Conservation (phyloP, 1,140 invertebrate genomes). For the Antheraea pernyi region DNA sequence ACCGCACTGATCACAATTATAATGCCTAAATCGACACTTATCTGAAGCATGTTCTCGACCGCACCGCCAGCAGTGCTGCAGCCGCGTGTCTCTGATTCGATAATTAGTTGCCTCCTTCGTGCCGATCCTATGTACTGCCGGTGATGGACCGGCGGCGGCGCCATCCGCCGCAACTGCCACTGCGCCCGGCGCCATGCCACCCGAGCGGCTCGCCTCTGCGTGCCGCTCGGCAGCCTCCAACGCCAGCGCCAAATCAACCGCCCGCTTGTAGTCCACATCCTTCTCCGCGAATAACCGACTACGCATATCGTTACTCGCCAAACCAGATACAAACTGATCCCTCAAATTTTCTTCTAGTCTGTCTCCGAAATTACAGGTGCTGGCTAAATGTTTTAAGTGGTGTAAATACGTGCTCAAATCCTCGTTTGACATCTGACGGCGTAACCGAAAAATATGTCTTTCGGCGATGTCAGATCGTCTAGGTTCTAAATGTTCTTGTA, state of each 20-base stretch:
- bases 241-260: conserved; percentile 4
- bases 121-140: not conserved
- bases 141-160: too few relatives aligned
- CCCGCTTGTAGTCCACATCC: conserved; percentile 3
- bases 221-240: conserved; percentile 7
- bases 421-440: not conserved
- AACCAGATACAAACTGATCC: conserved; percentile 1
- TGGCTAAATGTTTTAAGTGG: not conserved
- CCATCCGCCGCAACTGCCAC: not conserved
- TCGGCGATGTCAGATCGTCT: too few relatives aligned
- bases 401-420: not conserved
- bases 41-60: not conserved
- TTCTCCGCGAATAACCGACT: conserved; percentile 11
- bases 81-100: not conserved
- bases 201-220: not conserved
- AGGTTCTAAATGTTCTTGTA: not conserved
- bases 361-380: not conserved
- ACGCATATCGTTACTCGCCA: conserved; percentile 7
- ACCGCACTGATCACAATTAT: conserved; percentile 4
- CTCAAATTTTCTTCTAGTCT: conserved; percentile 3
- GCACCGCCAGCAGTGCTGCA: not conserved
- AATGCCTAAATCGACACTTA: not conserved
- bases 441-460: too few relatives aligned
- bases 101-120: not conserved
- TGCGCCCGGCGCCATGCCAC: not conserved